Evolutionary conservation across 2,113 vertebrate genomes (phyloP), one percentile per base, ranked within the genome.

Genomic region (Tylochromis polylepis): DNA sequence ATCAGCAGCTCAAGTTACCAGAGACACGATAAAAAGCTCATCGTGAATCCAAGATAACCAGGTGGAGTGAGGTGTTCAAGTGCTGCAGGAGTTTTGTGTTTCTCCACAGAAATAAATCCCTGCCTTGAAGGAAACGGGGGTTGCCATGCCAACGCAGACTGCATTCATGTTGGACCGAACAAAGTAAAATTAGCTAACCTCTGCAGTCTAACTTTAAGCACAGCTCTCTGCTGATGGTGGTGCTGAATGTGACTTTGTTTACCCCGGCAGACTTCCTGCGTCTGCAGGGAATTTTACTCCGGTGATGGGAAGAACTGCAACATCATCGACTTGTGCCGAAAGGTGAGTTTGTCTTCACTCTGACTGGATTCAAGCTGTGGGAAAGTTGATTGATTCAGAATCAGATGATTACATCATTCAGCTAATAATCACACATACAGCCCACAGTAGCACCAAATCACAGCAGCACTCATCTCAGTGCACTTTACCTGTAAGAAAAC

Each of bases 111-210:
- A 91, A 98, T 99, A 62, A 98, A 99, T 79, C 97, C 98, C 0
- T 99, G 98, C 70, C 85, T 97, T 89, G 93, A 96, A 43, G 97
- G 95, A 91, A 95, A 97, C 0, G 97, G 97, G 6, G 97, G 96
- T 49, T 99, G 99, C 5, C 95, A 97, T 12, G 87, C 3, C 82
- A 96, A 98, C 2, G 97, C 98, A 8, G 97, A 97, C 46, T 99
- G 99, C 59, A 94, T 98, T 0, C 98, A 99, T 57, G 97, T 95
- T 0, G 98, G 98, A 85, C 98, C 98, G 5, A 98, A 99, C 85
- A 96, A 98, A 95, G 98, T 98, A 84, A 96, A 94, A 4, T 6
- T n/a, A 53, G 27, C 27, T n/a, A 31, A 12, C 2, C 5, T 29
- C 11, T n/a, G 12, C 70, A 51, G 24, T 51, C 6, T 51, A 43